Conservation (phyloP, 2,888 invertebrate genomes). For the Marasmarcha lunaedactyla region DNA sequence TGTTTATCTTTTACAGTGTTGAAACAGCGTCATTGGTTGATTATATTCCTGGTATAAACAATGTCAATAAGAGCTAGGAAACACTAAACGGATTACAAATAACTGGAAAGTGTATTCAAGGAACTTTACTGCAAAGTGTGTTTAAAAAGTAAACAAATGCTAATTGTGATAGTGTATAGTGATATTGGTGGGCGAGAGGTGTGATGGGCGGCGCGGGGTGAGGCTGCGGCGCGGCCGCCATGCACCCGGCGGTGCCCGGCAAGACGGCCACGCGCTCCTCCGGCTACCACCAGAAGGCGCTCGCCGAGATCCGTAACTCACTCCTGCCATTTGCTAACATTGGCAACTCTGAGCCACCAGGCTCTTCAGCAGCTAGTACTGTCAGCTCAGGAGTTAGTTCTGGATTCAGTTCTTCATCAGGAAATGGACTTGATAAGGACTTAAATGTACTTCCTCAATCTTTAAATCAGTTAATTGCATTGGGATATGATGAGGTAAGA, state of each 20-base stretch:
- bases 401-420: slow-evolving; percentile 70
- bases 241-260: slow-evolving; percentile 74
- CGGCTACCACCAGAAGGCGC: slow-evolving; percentile 88
- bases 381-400: slow-evolving; percentile 73
- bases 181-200: slow-evolving; percentile 36
- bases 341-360: slow-evolving; percentile 71
- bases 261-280: slow-evolving; percentile 77
- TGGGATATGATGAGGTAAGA: slow-evolving; percentile 82
- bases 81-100: background rate
- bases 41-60: slow-evolving; percentile 2
- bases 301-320: slow-evolving; percentile 88
- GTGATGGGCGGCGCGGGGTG: slow-evolving; percentile 68
- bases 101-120: background rate
- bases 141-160: background rate
- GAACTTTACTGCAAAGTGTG: background rate
- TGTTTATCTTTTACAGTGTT: background rate
- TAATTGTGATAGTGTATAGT: slow-evolving; percentile 22
- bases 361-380: slow-evolving; percentile 82
- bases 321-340: slow-evolving; percentile 83
- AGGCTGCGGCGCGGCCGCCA: slow-evolving; percentile 54
- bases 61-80: background rate
- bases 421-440: slow-evolving; percentile 74
- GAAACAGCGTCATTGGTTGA: background rate
- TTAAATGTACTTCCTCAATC: slow-evolving; percentile 74
- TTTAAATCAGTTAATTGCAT: slow-evolving; percentile 74